Base-by-base conservation (phyloP, 2,888 invertebrate species). In the Heliothis peltigera region DNA sequence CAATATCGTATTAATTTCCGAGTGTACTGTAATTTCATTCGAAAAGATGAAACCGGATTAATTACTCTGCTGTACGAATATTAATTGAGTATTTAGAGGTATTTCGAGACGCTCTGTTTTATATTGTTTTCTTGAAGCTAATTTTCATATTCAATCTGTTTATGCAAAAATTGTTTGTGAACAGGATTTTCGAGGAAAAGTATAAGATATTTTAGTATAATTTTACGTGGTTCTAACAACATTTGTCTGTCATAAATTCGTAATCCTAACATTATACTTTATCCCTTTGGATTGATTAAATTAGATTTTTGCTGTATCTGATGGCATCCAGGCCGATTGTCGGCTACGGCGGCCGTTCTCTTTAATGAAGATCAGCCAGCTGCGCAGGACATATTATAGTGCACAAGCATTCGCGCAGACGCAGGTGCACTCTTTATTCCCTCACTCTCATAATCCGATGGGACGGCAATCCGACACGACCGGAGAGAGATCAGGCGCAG, bases 11-110 rank as follows among this genome's bases (percentile, higher is more conserved):
- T 52, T 28, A 51, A 56, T 57, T 61, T 53, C 22, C 54, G 48
- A 39, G 42, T 61, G 49, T 62, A 43, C 44, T 28, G 21, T 44
- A 49, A 67, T 60, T 67, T 63, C 49, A 75, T 70, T 78, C 47
- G 15, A 28, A 32, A n/a, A 58, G 67, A 75, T 77, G 59, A 65
- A 52, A 43, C 48, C 19, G 32, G 64, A 54, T 75, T 77, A 70
- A 48, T 53, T 48, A 57, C 48, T 54, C 56, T 49, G 28, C 22
- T 48, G 51, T 57, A 35, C 25, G 62, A 64, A 67, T 78, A 62
- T 70, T 70, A 66, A 70, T 70, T 47, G 51, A 39, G 43, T 58
- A 60, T 55, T 46, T 44, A 4, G 47, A 44, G 15, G 4, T 42
- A 25, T 21, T 61, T 43, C 2, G 35, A 22, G 46, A 57, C 71